phyloP scores from a whole-genome alignment of 2,113 vertebrate genomes.

The Notothenia coriiceps region DNA sequence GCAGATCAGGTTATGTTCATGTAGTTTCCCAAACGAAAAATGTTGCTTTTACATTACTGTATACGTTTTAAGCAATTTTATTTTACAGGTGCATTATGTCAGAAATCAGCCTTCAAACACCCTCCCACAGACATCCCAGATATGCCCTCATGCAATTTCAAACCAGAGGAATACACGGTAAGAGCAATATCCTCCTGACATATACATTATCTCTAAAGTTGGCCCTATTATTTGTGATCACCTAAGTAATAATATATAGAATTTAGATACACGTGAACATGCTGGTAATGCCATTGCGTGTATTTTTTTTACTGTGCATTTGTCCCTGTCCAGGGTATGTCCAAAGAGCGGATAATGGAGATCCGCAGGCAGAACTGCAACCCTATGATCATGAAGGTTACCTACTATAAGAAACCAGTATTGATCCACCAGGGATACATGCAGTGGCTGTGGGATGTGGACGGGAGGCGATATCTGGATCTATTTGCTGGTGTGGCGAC shows the following conservation, averaged over 20 bases:
- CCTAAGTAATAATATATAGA: background rate
- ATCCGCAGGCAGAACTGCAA: conserved; percentile 84
- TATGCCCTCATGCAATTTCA: conserved; percentile 92
- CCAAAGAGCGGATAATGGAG: conserved; percentile 83
- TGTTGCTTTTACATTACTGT: background rate
- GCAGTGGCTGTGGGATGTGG: conserved; percentile 95
- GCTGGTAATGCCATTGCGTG: background rate
- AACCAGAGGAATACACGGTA: conserved; percentile 89
- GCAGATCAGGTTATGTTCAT: background rate
- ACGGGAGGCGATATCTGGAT: conserved; percentile 93
- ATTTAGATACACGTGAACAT: background rate
- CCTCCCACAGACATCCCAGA: conserved; percentile 59
- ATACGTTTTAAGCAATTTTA: background rate
- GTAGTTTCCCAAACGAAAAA: background rate
- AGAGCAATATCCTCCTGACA: background rate
- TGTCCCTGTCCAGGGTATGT: conserved; percentile 75
- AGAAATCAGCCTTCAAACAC: conserved; percentile 75
- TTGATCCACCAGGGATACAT: conserved; percentile 92
- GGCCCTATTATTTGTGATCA: background rate
- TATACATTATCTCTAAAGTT: background rate
- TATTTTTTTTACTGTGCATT: background rate
- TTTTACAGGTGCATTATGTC: conserved; percentile 79
- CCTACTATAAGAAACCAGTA: conserved; percentile 88
- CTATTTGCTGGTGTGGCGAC: conserved; percentile 94
- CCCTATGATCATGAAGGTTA: conserved; percentile 80